Conservation (phyloP, 2,888 invertebrate species). For the Ommatoiulus sabulosus region DNA sequence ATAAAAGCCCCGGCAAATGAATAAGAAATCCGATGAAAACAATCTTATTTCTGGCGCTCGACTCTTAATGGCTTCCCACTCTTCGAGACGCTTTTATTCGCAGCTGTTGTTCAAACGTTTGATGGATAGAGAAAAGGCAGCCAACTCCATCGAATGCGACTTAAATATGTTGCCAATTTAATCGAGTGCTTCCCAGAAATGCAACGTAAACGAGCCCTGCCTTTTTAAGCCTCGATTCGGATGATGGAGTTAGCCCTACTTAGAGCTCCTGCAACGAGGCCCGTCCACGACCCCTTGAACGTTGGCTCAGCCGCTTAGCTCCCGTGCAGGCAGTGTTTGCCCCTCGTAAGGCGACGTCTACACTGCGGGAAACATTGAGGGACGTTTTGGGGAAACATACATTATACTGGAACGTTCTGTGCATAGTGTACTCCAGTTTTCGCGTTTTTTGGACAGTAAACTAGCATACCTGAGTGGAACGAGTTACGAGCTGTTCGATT, state of each 20-base stretch:
- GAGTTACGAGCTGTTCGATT: too few species aligned
- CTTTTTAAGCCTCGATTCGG: background rate
- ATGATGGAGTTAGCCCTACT: too few species aligned
- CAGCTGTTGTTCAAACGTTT: slow-evolving; percentile 28
- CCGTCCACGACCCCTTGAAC: background rate
- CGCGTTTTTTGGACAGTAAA: too few species aligned
- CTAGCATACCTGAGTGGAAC: too few species aligned
- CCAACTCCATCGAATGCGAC: slow-evolving; percentile 7
- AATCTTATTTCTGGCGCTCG: background rate
- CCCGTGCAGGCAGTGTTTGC: background rate
- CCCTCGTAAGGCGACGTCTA: background rate
- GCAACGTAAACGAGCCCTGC: background rate
- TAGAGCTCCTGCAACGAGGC: too few species aligned
- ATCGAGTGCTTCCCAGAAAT: slow-evolving; percentile 9
- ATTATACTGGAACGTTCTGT: too few species aligned
- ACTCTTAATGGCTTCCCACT: background rate
- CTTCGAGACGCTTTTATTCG: background rate
- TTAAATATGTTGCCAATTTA: slow-evolving; percentile 21
- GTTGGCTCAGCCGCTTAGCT: background rate
- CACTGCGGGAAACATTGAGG: too few species aligned
- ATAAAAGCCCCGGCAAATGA: background rate
- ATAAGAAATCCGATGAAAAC: background rate
- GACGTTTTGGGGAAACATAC: too few species aligned
- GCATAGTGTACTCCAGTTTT: too few species aligned
- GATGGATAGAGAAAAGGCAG: slow-evolving; percentile 8